Percentiles rank a stretch among this genome's conserved stretches.
These are phyloP conservation scores for Cheilosia pagana DNA, from an alignment of 2,888 invertebrate genomes.

Conservation along the genomic window DNA sequence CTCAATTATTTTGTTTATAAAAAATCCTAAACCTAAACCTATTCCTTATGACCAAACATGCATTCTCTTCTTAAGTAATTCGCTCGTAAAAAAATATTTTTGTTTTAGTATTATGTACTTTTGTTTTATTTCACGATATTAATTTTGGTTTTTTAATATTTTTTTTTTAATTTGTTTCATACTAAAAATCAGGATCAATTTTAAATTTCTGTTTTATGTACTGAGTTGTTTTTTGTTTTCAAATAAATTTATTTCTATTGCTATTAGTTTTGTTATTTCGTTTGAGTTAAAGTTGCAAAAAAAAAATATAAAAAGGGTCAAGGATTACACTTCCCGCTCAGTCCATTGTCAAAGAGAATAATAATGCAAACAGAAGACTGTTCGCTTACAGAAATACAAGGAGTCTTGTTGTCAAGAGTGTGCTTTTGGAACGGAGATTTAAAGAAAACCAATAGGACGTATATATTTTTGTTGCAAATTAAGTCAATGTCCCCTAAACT, in stretches of 20 bases:
- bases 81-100: constrained; percentile 67
- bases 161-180: constrained; percentile 39
- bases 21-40: constrained; percentile 63
- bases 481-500: too few relatives aligned
- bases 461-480: too few relatives aligned
- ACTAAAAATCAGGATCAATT: constrained; percentile 30
- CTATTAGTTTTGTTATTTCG: constrained; percentile 38
- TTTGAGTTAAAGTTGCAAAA: constrained; percentile 10
- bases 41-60: constrained; percentile 68
- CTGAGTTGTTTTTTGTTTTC: not conserved
- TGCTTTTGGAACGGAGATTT: not conserved
- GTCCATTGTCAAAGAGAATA: not conserved
- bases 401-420: not conserved
- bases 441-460: not conserved
- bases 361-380: not conserved
- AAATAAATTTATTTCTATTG: constrained; percentile 39
- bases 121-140: not conserved
- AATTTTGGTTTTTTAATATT: constrained; percentile 28
- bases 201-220: constrained; percentile 4
- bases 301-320: not conserved
- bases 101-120: constrained; percentile 22
- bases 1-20: constrained; percentile 63
- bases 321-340: not conserved
- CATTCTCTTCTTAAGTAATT: constrained; percentile 47
- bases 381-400: not conserved